Evolutionary conservation across 2,113 vertebrate species (phyloP), one percentile per base, ranked within the genome.

Genomic region (Megaleporinus macrocephalus): DNA sequence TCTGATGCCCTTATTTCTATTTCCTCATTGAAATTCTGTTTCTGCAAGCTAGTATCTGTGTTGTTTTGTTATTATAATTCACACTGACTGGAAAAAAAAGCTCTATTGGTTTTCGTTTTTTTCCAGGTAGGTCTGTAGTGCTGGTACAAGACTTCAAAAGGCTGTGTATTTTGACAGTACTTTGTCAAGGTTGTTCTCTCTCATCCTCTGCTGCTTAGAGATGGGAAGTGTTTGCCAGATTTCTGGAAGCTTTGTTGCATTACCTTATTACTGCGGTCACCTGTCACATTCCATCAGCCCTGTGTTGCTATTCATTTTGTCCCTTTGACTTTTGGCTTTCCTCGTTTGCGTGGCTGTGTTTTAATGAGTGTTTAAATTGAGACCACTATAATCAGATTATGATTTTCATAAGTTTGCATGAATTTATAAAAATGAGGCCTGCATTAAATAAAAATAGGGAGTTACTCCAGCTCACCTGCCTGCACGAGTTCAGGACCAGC

Each of bases 231-330:
- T 76, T 83, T 78, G 75, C 57, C 72, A 73, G 77, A 59, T 59
- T 33, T 57, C 41, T 22, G 51, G 18, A 65, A n/a, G 11, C 30
- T 24, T n/a, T 51, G 27, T 49, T 71, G 68, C 80, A 76, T 83
- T 76, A 82, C 69, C 70, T 84, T 80, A 73, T 86, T 79, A 69
- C 73, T 76, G 29, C 62, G 72, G 73, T 81, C 72, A 78, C 57
- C 81, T 82, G 81, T 84, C 82, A 53, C 62, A 55, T 57, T 57
- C 47, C 57, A 59, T 79, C 73, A 79, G 53, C n/a, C 70, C 33
- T 16, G 33, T 57, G 51, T 83, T 69, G 49, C 79, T 59, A 72
- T 62, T 59, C 41, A 36, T 76, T 87, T 66, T 59, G 63, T 73
- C 76, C 53, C 27, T 80, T 51, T 71, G 68, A 30, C 63, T 47